Evolutionary conservation across 1,140 invertebrate species (phyloP).

Genomic region (Bradynema listronoti): DNA sequence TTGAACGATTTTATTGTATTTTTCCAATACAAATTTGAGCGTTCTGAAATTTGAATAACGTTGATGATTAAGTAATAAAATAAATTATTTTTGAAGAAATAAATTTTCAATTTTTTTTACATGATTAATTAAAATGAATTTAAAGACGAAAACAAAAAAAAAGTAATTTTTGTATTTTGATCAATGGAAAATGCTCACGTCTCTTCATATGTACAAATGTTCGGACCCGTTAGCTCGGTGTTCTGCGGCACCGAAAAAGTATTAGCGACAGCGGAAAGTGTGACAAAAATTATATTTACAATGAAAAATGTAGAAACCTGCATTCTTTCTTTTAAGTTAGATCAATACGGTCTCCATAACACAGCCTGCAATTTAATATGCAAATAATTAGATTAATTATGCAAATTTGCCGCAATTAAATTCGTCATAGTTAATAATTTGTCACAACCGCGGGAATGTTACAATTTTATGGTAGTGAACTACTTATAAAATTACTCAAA

Average conservation of each 20-base stretch:
- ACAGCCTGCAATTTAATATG: too few relatives aligned
- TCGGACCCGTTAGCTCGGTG: constrained; percentile 27
- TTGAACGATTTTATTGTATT: constrained; percentile 34
- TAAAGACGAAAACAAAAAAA: too few relatives aligned
- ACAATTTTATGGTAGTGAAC: too few relatives aligned
- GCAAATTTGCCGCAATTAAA: too few relatives aligned
- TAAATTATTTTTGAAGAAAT: constrained; percentile 8
- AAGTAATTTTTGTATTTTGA: neutral
- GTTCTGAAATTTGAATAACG: constrained; percentile 17
- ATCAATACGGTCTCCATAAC: too few relatives aligned
- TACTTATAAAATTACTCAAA: too few relatives aligned
- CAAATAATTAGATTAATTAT: too few relatives aligned
- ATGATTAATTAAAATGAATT: too few relatives aligned
- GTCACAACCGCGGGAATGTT: too few relatives aligned
- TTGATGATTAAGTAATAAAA: neutral
- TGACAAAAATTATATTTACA: constrained; percentile 1
- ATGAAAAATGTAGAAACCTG: too few relatives aligned
- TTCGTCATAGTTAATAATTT: too few relatives aligned
- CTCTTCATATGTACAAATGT: constrained; percentile 36
- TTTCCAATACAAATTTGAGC: constrained; percentile 39
- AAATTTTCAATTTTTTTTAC: constrained; percentile 2
- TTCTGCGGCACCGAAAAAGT: constrained; percentile 25
- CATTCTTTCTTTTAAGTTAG: too few relatives aligned
- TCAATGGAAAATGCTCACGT: constrained; percentile 17
- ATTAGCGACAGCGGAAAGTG: constrained; percentile 4